A percentile compares a stretch with the other conserved stretches of the same genome.
phyloP scores from a whole-genome alignment of 2,888 invertebrate species.

The Lycophotia porphyrea region DNA sequence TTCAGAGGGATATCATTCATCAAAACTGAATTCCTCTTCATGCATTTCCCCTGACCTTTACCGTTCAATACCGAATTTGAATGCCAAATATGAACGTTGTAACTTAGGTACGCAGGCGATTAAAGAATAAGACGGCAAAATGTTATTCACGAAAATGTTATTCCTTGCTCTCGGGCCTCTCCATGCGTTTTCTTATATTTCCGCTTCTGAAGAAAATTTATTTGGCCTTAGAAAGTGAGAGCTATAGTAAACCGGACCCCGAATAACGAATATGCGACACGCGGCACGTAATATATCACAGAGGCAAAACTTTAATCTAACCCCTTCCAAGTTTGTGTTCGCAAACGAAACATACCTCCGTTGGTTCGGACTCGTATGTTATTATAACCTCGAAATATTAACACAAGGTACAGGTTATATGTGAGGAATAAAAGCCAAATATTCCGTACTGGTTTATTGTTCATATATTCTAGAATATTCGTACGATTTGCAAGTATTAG shows the following conservation, averaged over 20 bases:
- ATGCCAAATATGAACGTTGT: conserved; percentile 45
- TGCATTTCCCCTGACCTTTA: conserved; percentile 48
- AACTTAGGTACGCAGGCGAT: conserved; percentile 43
- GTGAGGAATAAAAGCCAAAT: conserved; percentile 51
- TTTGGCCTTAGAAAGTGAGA: conserved; percentile 78
- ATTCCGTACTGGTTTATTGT: conserved; percentile 54
- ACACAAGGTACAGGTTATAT: conserved; percentile 37
- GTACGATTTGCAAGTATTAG: conserved; percentile 45
- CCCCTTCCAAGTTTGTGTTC: conserved; percentile 66
- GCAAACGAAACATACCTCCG: conserved; percentile 64
- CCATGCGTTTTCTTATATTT: conserved; percentile 79
- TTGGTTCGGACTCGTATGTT: conserved; percentile 54
- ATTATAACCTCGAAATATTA: conserved; percentile 59
- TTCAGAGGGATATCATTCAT: conserved; percentile 50
- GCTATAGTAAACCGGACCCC: conserved; percentile 77
- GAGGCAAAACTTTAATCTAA: conserved; percentile 77
- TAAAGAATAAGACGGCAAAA: conserved; percentile 57
- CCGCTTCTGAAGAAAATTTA: conserved; percentile 78
- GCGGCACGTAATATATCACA: conserved; percentile 81
- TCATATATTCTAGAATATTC: conserved; percentile 44
- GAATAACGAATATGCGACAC: conserved; percentile 78
- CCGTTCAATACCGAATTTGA: conserved; percentile 34
- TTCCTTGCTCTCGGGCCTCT: conserved; percentile 68
- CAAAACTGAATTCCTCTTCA: conserved; percentile 38
- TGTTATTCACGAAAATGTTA: conserved; percentile 65